Evolutionary conservation across 2,797 vertebrate genomes (phyloP).

Genomic region (Ctenochaetus hawaiiensis): DNA sequence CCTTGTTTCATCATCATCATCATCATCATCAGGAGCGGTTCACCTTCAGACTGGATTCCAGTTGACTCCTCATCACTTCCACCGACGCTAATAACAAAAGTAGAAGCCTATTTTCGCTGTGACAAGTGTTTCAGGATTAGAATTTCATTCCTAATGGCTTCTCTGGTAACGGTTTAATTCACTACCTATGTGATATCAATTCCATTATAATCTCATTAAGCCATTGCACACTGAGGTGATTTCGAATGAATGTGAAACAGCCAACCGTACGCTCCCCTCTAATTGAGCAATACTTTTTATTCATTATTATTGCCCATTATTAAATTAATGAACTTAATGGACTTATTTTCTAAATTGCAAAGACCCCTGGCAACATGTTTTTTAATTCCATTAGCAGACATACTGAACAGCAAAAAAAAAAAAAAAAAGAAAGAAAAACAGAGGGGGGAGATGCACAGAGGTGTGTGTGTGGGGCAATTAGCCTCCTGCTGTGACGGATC

Average conservation of each 20-base stretch:
- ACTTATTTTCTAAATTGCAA: conserved; percentile 83
- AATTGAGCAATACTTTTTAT: conserved; percentile 86
- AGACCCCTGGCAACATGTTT: conserved; percentile 82
- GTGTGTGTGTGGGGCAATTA: conserved; percentile 75
- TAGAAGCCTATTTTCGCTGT: conserved; percentile 74
- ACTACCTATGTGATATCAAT: conserved; percentile 83
- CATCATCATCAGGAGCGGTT: conserved; percentile 6
- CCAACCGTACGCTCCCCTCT: conserved; percentile 74
- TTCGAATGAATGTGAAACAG: conserved; percentile 78
- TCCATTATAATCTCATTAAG: conserved; percentile 87
- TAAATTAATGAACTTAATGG: conserved; percentile 88
- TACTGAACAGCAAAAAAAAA: conserved; percentile 45
- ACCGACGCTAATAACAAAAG: conserved; percentile 74
- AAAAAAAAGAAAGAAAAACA: conserved; percentile 17
- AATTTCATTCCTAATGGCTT: conserved; percentile 80
- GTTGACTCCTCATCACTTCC: conserved; percentile 34
- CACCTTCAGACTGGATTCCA: conserved; percentile 43
- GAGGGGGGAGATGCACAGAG: conserved; percentile 45
- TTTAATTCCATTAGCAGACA: conserved; percentile 82
- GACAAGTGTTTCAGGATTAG: conserved; percentile 81
- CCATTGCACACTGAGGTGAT: conserved; percentile 79
- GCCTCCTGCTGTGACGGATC: conserved; percentile 76
- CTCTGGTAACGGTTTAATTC: conserved; percentile 84
- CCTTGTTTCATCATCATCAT: background rate
- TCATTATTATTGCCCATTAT: conserved; percentile 85